Evolutionary conservation across 2,888 invertebrate genomes (phyloP).

Genomic region (Chalcosyrphus nemorum): DNA sequence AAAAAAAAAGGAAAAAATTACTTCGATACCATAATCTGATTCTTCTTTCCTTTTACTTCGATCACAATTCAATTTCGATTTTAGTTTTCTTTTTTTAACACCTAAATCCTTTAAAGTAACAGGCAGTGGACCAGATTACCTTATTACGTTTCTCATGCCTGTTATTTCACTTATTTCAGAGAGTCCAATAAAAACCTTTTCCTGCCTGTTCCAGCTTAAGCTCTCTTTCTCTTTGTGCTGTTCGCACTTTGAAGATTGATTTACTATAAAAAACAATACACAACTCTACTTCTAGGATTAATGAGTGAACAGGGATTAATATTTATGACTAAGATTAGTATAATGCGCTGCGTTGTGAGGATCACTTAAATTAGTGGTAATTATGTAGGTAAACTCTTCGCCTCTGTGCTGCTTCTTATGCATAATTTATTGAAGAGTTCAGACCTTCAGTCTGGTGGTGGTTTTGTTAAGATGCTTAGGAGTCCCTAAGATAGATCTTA

Average conservation of each 20-base stretch:
- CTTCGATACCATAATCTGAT: constrained; percentile 32
- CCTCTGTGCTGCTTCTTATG: constrained; percentile 9
- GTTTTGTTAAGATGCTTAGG: constrained; percentile 80
- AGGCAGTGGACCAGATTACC: too few species aligned
- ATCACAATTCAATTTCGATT: constrained; percentile 69
- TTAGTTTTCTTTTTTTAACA: constrained; percentile 13
- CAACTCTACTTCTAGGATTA: constrained; percentile 23
- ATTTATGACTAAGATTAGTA: constrained; percentile 22
- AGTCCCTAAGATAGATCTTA: constrained; percentile 89
- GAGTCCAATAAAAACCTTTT: not conserved
- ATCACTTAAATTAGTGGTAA: constrained; percentile 28
- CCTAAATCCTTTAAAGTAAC: not conserved
- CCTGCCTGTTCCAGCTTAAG: not conserved
- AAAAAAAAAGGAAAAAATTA: constrained; percentile 36
- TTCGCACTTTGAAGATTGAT: not conserved
- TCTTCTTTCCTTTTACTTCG: constrained; percentile 35
- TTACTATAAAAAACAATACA: constrained; percentile 3
- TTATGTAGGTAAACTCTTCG: constrained; percentile 29
- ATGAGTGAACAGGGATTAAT: constrained; percentile 22
- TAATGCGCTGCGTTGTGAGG: not conserved
- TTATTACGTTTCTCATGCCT: too few species aligned
- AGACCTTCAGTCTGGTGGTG: constrained; percentile 54
- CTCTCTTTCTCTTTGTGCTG: not conserved
- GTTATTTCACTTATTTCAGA: too few species aligned
- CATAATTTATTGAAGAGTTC: constrained; percentile 22